Evolutionary conservation across 2,113 vertebrate genomes (phyloP), one percentile per base, ranked within the genome.

Genomic region (Stomatorhinus ivindoensis): DNA sequence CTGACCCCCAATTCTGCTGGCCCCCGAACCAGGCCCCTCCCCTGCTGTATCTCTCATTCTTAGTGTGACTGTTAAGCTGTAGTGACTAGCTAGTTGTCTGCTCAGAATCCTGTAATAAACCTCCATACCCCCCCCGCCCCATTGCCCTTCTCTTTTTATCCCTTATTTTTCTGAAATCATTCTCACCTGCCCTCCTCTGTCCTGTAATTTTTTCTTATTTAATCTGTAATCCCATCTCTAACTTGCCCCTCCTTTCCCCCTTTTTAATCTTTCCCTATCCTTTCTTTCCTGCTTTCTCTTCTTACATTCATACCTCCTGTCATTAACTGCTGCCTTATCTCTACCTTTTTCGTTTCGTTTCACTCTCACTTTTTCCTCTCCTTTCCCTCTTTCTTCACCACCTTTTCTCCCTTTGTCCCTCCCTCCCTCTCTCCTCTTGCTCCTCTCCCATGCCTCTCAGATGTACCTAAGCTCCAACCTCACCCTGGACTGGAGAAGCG

Each of bases 401-500:
- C 11, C 69, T 80, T 39, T 80, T 31, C 55, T 46, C 9, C 47
- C n/a, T 84, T 27, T 83, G 19, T 15, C 17, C 21, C 55, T 24
- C 42, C 21, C 35, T 47, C 53, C 27, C 42, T 89, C 42, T 31
- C 39, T 4, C 27, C 21, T 69, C 31, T 42, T 69, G 19, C 17
- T 84, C 42, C 3, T 92, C 86, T 92, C 90, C 80, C 46, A n/a
- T 91, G 27, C 88, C 47, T 90, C 84, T 91, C 93, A 99, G 98
- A 99, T 92, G 98, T 99, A 92, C 98, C 98, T 90, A 98, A 99
- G 93, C 96, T 99, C 80, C 97, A 98, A 92, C 98, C 98, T 42
- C 98, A 99, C 92, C 98, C 98, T 0, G 98, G 98, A 55, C 91
- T 99, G 92, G 98, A 98, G 93, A 98, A 98, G 91, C 96, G 93